Percentiles rank a stretch among this genome's conserved stretches.
These are phyloP conservation scores for Arrhopalites spinosus DNA, from an alignment of 2,888 invertebrate genomes.

Conservation along the genomic window DNA sequence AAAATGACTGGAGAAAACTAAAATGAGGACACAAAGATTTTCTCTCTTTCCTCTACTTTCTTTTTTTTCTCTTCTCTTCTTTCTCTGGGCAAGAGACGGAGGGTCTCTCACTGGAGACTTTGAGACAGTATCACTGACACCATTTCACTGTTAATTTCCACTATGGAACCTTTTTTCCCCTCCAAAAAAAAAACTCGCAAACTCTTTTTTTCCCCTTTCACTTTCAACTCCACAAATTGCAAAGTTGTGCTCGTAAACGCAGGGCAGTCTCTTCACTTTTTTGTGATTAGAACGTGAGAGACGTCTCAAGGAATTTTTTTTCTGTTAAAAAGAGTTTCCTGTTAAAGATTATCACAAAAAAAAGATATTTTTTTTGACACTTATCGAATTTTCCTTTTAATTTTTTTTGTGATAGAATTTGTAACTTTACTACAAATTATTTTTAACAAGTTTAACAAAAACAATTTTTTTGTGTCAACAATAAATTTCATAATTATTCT, in stretches of 20 bases:
- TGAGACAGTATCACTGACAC: conserved; percentile 25
- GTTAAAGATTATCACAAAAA: too few relatives aligned
- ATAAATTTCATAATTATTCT: too few relatives aligned
- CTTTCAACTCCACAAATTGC: conserved; percentile 5
- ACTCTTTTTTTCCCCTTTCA: conserved; percentile 21
- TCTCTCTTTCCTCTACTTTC: too few relatives aligned
- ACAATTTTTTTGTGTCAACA: too few relatives aligned
- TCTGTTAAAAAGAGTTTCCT: too few relatives aligned
- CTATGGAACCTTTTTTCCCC: neutral
- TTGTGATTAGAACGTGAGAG: conserved; percentile 6
- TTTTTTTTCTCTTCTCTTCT: neutral
- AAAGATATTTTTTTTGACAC: too few relatives aligned
- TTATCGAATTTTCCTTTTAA: too few relatives aligned
- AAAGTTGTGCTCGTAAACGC: neutral
- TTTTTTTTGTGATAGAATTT: too few relatives aligned
- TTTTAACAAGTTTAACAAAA: too few relatives aligned
- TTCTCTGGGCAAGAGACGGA: conserved; percentile 4
- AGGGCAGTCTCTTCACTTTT: neutral
- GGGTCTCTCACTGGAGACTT: conserved; percentile 9
- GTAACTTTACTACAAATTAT: too few relatives aligned
- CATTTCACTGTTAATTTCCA: conserved; percentile 22
- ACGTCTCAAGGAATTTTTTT: too few relatives aligned
- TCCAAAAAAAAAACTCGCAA: neutral
- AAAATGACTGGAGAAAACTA: neutral
- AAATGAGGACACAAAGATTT: neutral